A percentile compares a stretch with the other conserved stretches of the same genome.
phyloP scores from a whole-genome alignment of 2,113 vertebrate genomes.

The Corapipo altera region DNA sequence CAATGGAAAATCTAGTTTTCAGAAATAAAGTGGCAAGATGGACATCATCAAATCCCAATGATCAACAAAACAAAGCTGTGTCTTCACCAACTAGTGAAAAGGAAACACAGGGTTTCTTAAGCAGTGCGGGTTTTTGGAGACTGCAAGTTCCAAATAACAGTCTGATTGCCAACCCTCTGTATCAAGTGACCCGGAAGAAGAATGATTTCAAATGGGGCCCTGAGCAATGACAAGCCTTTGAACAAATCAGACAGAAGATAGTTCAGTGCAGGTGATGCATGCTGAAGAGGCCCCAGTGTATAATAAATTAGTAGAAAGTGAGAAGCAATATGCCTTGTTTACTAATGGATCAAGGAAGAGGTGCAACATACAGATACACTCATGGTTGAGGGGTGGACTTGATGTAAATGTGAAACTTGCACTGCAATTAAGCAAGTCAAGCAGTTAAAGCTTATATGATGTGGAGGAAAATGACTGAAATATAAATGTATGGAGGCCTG shows the following conservation, averaged over 20 bases:
- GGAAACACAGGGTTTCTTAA: not conserved
- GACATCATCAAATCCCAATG: not conserved
- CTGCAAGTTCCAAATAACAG: not conserved
- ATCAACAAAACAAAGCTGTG: not conserved
- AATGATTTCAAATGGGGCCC: not conserved
- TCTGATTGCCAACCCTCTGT: not conserved
- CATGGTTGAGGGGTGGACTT: not conserved
- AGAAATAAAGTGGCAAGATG: not conserved
- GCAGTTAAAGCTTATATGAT: not conserved
- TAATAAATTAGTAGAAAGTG: not conserved
- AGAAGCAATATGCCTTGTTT: not conserved
- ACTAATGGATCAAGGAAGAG: not conserved
- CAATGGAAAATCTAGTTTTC: not conserved
- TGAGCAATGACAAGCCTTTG: not conserved
- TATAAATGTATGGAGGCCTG: not conserved
- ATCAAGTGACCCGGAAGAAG: not conserved
- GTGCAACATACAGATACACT: not conserved
- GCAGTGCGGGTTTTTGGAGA: fast-evolving
- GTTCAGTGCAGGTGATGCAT: not conserved
- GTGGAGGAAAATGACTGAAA: not conserved
- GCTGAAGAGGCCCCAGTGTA: not conserved
- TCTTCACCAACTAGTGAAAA: not conserved
- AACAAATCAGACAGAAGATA: not conserved
- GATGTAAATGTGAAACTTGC: not conserved
- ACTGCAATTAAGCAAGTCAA: not conserved